Base-by-base conservation (phyloP, 2,113 vertebrate species). In the Panthera tigris region DNA sequence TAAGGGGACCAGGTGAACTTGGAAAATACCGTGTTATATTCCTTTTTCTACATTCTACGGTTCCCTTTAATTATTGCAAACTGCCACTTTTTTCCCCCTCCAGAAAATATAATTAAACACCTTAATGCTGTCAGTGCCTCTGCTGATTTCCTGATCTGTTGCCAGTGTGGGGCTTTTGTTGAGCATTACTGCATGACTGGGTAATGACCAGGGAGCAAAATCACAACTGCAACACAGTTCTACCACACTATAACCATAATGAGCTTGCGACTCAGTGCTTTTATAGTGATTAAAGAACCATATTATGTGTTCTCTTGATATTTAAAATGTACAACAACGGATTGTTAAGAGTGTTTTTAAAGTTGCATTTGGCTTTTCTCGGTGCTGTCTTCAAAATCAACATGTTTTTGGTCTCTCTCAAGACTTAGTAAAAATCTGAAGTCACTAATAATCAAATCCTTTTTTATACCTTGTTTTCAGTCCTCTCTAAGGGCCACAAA, bases 81-180 rank as follows among this genome's bases (percentile, higher is more conserved):
- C 63, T 76, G 63, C 27, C 45, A 25, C 83, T 65, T n/a, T 4
- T 21, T 5, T 10, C 13, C 36, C 69, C 65, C 74, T 79, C 48
- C 27, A 74, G 74, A 95, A 98, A 97, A 88, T 90, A 57, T 90
- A 95, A 97, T 97, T 86, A 97, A 97, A 96, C 65, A 96, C 92
- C 69, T 95, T 66, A 71, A 19, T 25, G 10, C 89, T 68, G 31
- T 79, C n/a, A 15, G 11, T 31, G 50, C 71, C 65, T 3, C 76
- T 68, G 93, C 41, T 78, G 69, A 36, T 69, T 48, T 36, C 87
- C 2, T 14, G 36, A n/a, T 71, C 69, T 29, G 69, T n/a, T 63
- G 65, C 63, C 69, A 50, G 6, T 15, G 13, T 79, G 76, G 69
- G 36, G 31, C 84, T 92, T 83, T 33, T 45, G 29, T 21, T 65